Percentiles rank a stretch among this genome's conserved stretches.
These are phyloP conservation scores for Zaprionus davidi DNA, from an alignment of 1,140 invertebrate species.

Conservation along the genomic window DNA sequence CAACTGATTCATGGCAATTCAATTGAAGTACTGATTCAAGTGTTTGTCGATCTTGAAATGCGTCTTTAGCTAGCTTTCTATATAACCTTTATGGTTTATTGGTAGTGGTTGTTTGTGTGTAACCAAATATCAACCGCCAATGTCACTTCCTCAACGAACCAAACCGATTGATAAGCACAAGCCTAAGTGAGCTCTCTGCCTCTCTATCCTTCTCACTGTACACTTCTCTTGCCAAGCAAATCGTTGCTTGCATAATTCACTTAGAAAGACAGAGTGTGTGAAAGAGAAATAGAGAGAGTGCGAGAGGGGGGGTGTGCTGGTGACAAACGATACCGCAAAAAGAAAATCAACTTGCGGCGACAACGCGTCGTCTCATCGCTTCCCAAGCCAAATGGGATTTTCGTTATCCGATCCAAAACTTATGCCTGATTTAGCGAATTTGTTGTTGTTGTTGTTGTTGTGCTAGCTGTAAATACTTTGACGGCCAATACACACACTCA, in stretches of 20 bases:
- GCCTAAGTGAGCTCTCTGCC: background rate
- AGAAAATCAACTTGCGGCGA: slow-evolving; percentile 18
- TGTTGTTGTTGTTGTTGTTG: slow-evolving; percentile 13
- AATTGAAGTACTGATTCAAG: background rate
- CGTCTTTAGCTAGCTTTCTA: slow-evolving; percentile 19
- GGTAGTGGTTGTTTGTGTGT: background rate
- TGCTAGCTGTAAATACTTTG: slow-evolving; percentile 40
- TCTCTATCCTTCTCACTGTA: background rate
- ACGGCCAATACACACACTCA: slow-evolving; percentile 8
- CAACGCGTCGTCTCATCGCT: slow-evolving; percentile 14
- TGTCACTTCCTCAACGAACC: slow-evolving; percentile 45
- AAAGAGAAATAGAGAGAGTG: background rate
- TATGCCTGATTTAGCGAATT: slow-evolving; percentile 36
- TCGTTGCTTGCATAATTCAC: slow-evolving; percentile 16
- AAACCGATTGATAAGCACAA: slow-evolving; percentile 6
- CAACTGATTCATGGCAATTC: no score
- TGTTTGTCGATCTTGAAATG: slow-evolving; percentile 8
- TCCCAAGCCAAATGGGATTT: slow-evolving; percentile 23
- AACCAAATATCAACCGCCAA: slow-evolving; percentile 65
- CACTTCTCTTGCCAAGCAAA: background rate
- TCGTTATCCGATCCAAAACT: slow-evolving; percentile 24
- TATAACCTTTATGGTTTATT: background rate
- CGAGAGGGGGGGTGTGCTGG: background rate
- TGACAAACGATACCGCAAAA: slow-evolving; percentile 26
- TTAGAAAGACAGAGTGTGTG: background rate